Evolutionary conservation across 2,888 invertebrate genomes (phyloP).

Genomic region (Drosophila kanekoi): DNA sequence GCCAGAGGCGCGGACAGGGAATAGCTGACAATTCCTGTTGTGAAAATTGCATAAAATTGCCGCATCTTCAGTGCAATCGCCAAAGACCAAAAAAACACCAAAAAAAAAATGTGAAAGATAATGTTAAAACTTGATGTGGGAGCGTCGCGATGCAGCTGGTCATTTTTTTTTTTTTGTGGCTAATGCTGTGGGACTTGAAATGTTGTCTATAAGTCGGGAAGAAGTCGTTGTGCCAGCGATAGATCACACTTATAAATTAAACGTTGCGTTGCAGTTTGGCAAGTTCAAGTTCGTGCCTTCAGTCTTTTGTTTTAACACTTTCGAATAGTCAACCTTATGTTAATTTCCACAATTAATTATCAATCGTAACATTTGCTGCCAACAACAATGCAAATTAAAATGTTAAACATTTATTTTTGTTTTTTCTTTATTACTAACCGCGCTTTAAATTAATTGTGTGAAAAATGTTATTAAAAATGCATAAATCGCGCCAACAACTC

Average conservation of each 20-base stretch:
- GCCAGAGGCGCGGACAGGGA: slow-evolving; percentile 45
- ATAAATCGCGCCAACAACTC: slow-evolving; percentile 46
- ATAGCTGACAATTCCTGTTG: slow-evolving; percentile 64
- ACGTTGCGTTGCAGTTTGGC: slow-evolving; percentile 21
- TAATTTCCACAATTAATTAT: slow-evolving; percentile 62
- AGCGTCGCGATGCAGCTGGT: slow-evolving; percentile 61
- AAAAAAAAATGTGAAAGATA: slow-evolving; percentile 31
- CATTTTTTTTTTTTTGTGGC: slow-evolving; percentile 45
- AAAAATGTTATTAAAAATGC: slow-evolving; percentile 67
- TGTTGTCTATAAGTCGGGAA: not conserved
- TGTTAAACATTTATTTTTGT: slow-evolving; percentile 52
- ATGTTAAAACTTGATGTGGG: slow-evolving; percentile 58
- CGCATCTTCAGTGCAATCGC: slow-evolving; percentile 63
- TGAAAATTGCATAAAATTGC: slow-evolving; percentile 67
- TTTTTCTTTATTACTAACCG: slow-evolving; percentile 20
- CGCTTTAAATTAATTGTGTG: slow-evolving; percentile 69
- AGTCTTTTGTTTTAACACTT: slow-evolving; percentile 54
- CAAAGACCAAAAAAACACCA: slow-evolving; percentile 4
- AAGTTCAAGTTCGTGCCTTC: slow-evolving; percentile 60
- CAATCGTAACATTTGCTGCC: slow-evolving; percentile 25
- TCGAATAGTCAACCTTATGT: slow-evolving; percentile 49
- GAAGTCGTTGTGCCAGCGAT: slow-evolving; percentile 8
- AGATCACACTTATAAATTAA: slow-evolving; percentile 14
- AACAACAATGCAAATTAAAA: slow-evolving; percentile 55
- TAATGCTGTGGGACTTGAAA: slow-evolving; percentile 22